phyloP scores from a whole-genome alignment of 2,888 invertebrate genomes.

The Lasius fuliginosus region DNA sequence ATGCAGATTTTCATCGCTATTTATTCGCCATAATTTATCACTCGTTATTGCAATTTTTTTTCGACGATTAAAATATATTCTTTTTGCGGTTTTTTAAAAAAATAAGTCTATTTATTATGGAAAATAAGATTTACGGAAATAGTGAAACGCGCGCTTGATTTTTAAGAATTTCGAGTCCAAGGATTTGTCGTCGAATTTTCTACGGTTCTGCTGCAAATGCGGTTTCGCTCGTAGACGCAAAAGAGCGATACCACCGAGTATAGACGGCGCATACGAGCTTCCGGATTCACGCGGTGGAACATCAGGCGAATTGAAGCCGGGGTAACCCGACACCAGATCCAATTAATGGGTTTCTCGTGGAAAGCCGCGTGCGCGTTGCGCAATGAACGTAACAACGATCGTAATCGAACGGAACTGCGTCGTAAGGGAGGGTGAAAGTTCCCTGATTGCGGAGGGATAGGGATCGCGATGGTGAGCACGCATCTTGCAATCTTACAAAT shows the following conservation, averaged over 20 bases:
- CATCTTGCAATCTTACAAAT: not conserved
- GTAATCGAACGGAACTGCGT: slow-evolving; percentile 58
- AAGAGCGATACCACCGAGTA: slow-evolving; percentile 27
- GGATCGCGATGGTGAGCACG: slow-evolving; percentile 1
- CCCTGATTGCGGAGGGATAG: slow-evolving; percentile 43
- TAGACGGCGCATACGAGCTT: slow-evolving; percentile 56
- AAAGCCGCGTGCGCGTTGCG: slow-evolving; percentile 60
- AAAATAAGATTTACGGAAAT: not conserved
- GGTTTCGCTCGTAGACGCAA: slow-evolving; percentile 5
- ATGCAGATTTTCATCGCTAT: not conserved
- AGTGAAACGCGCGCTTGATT: not conserved
- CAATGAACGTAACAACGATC: slow-evolving; percentile 67
- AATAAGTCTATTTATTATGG: too few species aligned
- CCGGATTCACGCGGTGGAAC: slow-evolving; percentile 56
- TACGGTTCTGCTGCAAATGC: not conserved
- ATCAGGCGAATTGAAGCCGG: slow-evolving; percentile 60
- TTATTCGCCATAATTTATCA: not conserved
- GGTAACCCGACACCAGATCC: slow-evolving; percentile 72
- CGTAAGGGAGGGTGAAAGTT: slow-evolving; percentile 48
- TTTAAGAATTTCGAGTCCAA: not conserved
- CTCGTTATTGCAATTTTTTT: not conserved
- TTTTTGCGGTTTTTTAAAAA: not conserved
- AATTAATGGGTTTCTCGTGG: slow-evolving; percentile 73
- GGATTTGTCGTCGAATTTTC: not conserved
- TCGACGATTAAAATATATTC: not conserved